These are phyloP conservation scores for Festucalex cinctus DNA, from an alignment of 2,113 vertebrate genomes.

Conservation along the genomic window DNA sequence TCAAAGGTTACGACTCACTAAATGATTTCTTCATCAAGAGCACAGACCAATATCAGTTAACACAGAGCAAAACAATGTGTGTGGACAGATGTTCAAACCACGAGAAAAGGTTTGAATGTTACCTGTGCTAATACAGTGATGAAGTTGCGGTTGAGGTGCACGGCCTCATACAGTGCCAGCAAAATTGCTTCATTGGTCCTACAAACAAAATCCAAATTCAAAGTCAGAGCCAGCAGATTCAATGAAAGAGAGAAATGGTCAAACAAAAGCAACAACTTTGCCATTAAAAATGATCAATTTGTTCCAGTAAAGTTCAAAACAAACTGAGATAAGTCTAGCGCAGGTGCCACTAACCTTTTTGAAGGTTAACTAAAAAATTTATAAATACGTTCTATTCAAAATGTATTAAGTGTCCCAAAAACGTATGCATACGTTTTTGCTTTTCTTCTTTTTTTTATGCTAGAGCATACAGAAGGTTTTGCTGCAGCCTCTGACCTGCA, in stretches of 20 bases:
- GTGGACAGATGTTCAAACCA: neutral
- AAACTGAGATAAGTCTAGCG: neutral
- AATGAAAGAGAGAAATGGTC: neutral
- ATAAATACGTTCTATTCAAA: too few species aligned
- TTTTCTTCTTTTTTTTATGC: too few species aligned
- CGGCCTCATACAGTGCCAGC: slow-evolving; percentile 94
- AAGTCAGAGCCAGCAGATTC: neutral
- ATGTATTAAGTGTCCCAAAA: too few species aligned
- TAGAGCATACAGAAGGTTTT: too few species aligned
- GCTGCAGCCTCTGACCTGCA: too few species aligned
- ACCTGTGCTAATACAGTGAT: slow-evolving; percentile 96
- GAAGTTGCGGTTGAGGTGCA: slow-evolving; percentile 97
- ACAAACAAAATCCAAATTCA: slow-evolving; percentile 12
- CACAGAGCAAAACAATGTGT: neutral
- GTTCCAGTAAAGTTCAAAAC: neutral
- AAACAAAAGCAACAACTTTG: neutral
- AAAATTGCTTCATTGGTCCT: slow-evolving; percentile 98
- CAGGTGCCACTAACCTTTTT: too few species aligned
- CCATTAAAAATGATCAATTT: neutral
- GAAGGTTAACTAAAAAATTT: too few species aligned
- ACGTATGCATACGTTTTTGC: too few species aligned
- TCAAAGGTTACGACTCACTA: neutral
- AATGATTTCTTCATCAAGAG: neutral
- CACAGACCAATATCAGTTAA: neutral
- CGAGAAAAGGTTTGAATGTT: neutral